Conservation (phyloP, 2,888 invertebrate species). For the Auanema sp. region DNA sequence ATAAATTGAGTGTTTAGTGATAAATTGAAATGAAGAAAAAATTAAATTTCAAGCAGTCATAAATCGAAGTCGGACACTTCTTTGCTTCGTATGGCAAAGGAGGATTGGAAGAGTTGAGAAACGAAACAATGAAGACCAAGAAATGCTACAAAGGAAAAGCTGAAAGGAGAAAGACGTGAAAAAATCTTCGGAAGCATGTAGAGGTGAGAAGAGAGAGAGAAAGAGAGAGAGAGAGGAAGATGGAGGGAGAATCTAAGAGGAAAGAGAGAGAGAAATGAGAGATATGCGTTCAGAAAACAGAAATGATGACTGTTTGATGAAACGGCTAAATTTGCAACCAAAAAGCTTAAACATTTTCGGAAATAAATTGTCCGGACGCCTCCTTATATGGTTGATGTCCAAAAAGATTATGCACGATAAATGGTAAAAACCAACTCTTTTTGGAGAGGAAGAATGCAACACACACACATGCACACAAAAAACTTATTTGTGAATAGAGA, state of each 20-base stretch:
- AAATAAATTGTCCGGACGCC: not conserved
- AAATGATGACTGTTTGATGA: not conserved
- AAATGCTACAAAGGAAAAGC: not conserved
- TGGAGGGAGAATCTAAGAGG: slow-evolving; percentile 8
- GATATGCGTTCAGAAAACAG: slow-evolving; percentile 1
- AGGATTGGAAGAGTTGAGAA: not conserved
- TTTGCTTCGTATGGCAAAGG: not conserved
- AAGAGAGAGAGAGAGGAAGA: slow-evolving; percentile 7
- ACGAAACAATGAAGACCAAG: not conserved
- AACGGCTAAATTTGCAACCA: not conserved
- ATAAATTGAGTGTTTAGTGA: no score
- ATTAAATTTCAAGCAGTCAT: no score
- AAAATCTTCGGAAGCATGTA: no score
- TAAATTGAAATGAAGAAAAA: no score
- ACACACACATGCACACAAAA: no score
- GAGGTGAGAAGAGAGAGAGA: slow-evolving; percentile 10
- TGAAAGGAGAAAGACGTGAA: not conserved
- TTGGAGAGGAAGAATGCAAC: slow-evolving; percentile 1
- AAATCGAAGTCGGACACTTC: not conserved
- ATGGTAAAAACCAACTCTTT: not conserved
- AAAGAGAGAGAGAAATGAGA: not conserved
- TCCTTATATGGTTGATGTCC: no score
- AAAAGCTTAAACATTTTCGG: not conserved
- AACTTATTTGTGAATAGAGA: not conserved
- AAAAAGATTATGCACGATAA: no score